Conservation (phyloP, 2,797 vertebrate species). For the Epinephelus coioides region DNA sequence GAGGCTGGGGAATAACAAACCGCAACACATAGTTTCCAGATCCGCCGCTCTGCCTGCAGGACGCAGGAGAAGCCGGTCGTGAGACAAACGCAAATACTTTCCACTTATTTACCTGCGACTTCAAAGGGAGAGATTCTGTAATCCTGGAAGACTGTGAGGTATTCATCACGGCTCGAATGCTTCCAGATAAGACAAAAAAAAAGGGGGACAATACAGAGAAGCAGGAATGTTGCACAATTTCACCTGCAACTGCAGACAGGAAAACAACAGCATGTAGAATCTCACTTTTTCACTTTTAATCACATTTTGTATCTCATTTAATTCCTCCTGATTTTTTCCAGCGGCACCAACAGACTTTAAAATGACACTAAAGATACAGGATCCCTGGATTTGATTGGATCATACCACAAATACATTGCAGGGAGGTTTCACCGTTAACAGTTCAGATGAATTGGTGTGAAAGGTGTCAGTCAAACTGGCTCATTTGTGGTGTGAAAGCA, state of each 20-base stretch:
- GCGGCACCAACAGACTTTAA: no score
- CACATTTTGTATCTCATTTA: no score
- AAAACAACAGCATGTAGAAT: background rate
- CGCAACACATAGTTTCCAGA: constrained; percentile 81
- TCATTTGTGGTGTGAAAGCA: no score
- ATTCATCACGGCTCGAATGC: constrained; percentile 48
- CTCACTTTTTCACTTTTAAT: no score
- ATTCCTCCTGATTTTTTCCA: no score
- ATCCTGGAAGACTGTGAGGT: constrained; percentile 59
- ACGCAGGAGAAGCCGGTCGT: constrained; percentile 54
- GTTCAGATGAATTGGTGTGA: no score
- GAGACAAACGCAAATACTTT: constrained; percentile 80
- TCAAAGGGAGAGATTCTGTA: constrained; percentile 71
- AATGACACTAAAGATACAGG: no score
- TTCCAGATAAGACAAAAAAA: constrained; percentile 50
- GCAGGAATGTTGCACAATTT: constrained; percentile 32
- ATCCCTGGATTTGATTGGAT: no score
- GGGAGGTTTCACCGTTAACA: no score
- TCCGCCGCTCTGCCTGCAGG: constrained; percentile 48
- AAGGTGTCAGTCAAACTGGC: no score
- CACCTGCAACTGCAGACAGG: constrained; percentile 43
- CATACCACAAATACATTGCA: no score
- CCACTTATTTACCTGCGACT: constrained; percentile 84
- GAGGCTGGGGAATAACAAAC: constrained; percentile 70
- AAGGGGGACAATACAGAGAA: background rate